phyloP scores from a whole-genome alignment of 2,888 invertebrate species.

The Dasysyrphus albostriatus region DNA sequence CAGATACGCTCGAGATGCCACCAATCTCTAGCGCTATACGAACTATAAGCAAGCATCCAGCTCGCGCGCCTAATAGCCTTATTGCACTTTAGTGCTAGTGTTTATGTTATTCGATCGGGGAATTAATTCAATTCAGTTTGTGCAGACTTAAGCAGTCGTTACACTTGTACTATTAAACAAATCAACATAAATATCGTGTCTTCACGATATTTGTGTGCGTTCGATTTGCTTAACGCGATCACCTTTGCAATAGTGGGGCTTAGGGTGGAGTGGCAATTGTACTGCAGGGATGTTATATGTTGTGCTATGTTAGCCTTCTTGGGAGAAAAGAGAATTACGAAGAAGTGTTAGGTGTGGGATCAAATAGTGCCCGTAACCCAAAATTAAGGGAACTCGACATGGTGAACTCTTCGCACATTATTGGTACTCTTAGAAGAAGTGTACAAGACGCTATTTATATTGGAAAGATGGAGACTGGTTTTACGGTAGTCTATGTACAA shows the following conservation, averaged over 20 bases:
- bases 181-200: slow-evolving; percentile 76
- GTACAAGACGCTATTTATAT: no score
- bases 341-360: no score
- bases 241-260: slow-evolving; percentile 22
- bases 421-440: no score
- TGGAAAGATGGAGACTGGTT: no score
- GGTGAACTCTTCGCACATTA: no score
- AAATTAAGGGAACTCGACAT: no score
- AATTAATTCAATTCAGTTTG: slow-evolving; percentile 73
- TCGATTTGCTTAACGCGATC: slow-evolving; percentile 68
- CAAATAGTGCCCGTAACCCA: no score
- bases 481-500: no score
- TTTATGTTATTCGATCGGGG: slow-evolving; percentile 75
- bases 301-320: neutral
- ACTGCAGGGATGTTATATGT: slow-evolving; percentile 8
- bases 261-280: slow-evolving; percentile 1
- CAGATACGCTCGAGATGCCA: slow-evolving; percentile 58
- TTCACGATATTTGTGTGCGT: slow-evolving; percentile 68
- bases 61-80: slow-evolving; percentile 72
- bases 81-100: slow-evolving; percentile 74
- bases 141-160: slow-evolving; percentile 75
- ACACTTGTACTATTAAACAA: slow-evolving; percentile 76
- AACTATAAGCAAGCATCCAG: slow-evolving; percentile 36
- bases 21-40: slow-evolving; percentile 25
- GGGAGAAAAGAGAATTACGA: neutral